Evolutionary conservation across 2,797 vertebrate genomes (phyloP).

Genomic region (Alcedo atthis): DNA sequence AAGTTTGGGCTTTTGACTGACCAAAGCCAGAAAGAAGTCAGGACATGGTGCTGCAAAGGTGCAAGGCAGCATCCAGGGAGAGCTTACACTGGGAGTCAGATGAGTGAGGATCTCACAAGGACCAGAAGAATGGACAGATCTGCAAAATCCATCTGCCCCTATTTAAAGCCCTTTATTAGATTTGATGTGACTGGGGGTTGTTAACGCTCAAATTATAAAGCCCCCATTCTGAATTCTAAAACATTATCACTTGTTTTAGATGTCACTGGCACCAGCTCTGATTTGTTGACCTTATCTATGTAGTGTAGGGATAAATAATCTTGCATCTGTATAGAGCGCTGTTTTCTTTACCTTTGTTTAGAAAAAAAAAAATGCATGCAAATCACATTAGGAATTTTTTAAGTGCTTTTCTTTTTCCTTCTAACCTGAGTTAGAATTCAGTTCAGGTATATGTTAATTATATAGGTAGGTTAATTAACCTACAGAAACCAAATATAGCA

Average conservation of each 20-base stretch:
- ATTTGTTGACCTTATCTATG: not conserved
- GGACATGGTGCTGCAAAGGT: not conserved
- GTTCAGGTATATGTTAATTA: constrained; percentile 28
- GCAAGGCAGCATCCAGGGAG: not conserved
- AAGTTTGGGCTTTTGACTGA: not conserved
- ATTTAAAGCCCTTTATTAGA: not conserved
- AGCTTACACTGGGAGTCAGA: not conserved
- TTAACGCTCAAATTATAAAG: not conserved
- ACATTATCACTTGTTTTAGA: not conserved
- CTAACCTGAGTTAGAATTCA: constrained; percentile 28
- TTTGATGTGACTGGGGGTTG: not conserved
- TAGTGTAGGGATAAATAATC: not conserved
- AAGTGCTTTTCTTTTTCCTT: not conserved
- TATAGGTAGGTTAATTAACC: constrained; percentile 34
- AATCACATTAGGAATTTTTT: not conserved
- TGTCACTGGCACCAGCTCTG: not conserved
- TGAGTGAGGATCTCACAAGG: not conserved
- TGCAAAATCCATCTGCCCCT: not conserved
- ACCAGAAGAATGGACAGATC: not conserved
- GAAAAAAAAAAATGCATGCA: not conserved
- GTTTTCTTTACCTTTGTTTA: not conserved
- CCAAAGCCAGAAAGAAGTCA: not conserved
- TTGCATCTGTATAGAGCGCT: not conserved
- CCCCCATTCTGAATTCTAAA: not conserved
- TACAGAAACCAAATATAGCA: constrained; percentile 59